Conservation (phyloP, 1,140 invertebrate genomes). For the Philopotamus ludificatus region DNA sequence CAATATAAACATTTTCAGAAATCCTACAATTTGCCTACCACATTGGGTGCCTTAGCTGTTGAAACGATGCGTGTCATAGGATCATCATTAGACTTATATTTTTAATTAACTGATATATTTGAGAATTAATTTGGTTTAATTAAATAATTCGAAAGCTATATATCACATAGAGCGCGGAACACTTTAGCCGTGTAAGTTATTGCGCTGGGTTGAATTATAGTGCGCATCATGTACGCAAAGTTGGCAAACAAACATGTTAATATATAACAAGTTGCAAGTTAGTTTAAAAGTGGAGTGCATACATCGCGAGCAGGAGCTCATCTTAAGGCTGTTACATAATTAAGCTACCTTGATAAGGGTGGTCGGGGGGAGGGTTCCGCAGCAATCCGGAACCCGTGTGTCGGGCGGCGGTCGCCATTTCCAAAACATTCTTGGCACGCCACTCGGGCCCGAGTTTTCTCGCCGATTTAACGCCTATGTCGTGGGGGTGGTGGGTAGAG, state of each 20-base stretch:
- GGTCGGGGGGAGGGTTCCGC: not conserved
- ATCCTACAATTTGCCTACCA: no score
- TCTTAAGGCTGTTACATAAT: slow-evolving; percentile 16
- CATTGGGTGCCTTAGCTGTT: no score
- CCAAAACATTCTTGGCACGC: slow-evolving; percentile 39
- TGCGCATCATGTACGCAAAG: not conserved
- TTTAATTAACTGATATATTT: no score
- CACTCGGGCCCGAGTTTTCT: slow-evolving; percentile 35
- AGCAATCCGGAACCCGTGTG: slow-evolving; percentile 21
- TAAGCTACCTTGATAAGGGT: slow-evolving; percentile 25
- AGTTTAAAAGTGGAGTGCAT: not conserved
- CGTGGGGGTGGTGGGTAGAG: slow-evolving; percentile 1
- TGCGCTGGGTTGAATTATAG: not conserved
- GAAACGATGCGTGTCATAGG: no score
- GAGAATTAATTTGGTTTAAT: no score
- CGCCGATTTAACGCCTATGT: slow-evolving; percentile 39
- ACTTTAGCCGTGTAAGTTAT: no score
- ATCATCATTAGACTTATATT: no score
- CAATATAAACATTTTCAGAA: no score
- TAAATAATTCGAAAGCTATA: no score
- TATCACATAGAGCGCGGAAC: no score
- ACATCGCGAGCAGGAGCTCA: not conserved
- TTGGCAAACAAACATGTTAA: slow-evolving; percentile 1
- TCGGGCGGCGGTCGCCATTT: slow-evolving; percentile 18
- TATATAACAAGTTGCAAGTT: not conserved